Base-by-base conservation (phyloP, 2,113 vertebrate genomes). In the Mormoops blainvillei region DNA sequence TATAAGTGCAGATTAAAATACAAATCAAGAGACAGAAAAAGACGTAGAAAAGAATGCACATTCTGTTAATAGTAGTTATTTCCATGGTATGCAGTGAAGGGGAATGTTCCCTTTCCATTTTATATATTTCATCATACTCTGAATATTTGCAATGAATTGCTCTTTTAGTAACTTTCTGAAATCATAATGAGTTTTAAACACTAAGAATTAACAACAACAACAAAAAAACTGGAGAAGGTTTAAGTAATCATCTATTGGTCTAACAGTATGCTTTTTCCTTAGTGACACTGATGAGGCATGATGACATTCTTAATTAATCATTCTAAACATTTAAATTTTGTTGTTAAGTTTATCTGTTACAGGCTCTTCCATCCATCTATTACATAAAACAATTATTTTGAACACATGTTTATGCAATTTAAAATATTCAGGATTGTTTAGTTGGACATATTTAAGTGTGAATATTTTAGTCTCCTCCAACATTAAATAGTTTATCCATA, bases 401-500 rank as follows among this genome's bases (percentile, higher is more conserved):
- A 54, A 52, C 3, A 71, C 22, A 67, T 24, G 13, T 36, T 88
- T n/a, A 76, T 45, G 22, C 12, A 71, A 52, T 77, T 86, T 70
- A 65, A 90, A 67, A 48, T 71, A 92, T 58, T 81, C 52, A 84
- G 31, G 24, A 19, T 92, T 85, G 12, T 88, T 91, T 94, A 94
- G 18, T 48, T 54, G 1, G 5, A 1, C 22, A 82, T 58, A 28
- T 76, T 93, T 61, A 67, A 89, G 83, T 41, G 22, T 28, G 4
- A 12, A 50, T 43, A 61, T 89, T 89, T 94, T 76, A 65, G 19
- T 41, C 16, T 92, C 28, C 48, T 50, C n/a, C 22, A 74, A n/a
- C 33, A 96, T 80, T 91, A 80, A 56, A 43, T 43, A 26, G 61
- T 84, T 82, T 65, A 56, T 71, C 18, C 56, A 13, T 1, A 4